These are phyloP conservation scores for Aphaenogaster floridana DNA, from an alignment of 1,140 invertebrate species.

Conservation along the genomic window DNA sequence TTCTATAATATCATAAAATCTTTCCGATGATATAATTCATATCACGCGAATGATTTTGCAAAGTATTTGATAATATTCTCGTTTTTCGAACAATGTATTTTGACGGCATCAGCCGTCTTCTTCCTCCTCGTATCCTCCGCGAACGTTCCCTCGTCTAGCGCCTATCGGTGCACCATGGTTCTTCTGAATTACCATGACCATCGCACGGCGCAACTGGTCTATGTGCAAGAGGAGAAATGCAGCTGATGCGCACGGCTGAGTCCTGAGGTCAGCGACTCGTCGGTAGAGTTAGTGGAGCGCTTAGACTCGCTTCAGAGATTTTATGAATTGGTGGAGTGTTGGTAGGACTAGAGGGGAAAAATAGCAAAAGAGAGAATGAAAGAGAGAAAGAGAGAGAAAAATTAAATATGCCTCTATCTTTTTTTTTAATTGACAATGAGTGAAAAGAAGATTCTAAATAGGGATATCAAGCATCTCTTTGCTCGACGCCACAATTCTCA, in stretches of 20 bases:
- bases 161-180: slow-evolving; percentile 70
- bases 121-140: slow-evolving; percentile 24
- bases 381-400: slow-evolving; percentile 22
- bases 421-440: neutral
- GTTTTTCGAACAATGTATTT: slow-evolving; percentile 31
- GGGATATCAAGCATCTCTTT: slow-evolving; percentile 13
- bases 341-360: slow-evolving; percentile 2
- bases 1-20: slow-evolving; percentile 3
- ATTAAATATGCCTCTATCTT: neutral
- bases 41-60: neutral
- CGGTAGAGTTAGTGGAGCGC: slow-evolving; percentile 86
- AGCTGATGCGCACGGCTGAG: slow-evolving; percentile 86
- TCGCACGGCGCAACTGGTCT: slow-evolving; percentile 78
- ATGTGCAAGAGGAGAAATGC: slow-evolving; percentile 79
- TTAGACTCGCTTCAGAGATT: slow-evolving; percentile 80
- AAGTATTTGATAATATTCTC: slow-evolving; percentile 50
- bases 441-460: slow-evolving; percentile 20
- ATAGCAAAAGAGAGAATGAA: neutral
- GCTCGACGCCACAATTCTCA: neutral
- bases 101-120: neutral
- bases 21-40: neutral
- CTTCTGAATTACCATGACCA: slow-evolving; percentile 84
- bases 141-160: slow-evolving; percentile 54
- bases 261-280: slow-evolving; percentile 86
- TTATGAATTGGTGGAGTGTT: slow-evolving; percentile 82